Percentiles rank a stretch among this genome's conserved stretches.
Evolutionary conservation across 2,888 invertebrate genomes (phyloP).

Genomic region (Temnothorax ravouxi): DNA sequence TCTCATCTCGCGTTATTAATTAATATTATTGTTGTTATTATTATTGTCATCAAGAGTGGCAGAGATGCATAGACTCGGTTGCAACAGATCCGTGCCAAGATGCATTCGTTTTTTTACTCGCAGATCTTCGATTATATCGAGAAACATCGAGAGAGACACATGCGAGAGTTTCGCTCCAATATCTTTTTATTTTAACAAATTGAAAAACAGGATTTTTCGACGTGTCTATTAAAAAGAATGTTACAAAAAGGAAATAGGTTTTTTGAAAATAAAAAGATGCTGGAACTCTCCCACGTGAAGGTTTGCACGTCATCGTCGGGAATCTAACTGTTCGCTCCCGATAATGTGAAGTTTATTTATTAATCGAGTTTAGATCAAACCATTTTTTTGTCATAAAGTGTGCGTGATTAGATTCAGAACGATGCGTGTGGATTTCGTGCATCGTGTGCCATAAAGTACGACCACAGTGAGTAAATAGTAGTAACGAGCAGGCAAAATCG

Average conservation of each 20-base stretch:
- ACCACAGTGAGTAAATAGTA: constrained; percentile 57
- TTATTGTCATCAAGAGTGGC: constrained; percentile 63
- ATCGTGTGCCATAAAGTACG: constrained; percentile 43
- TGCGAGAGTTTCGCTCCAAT: constrained; percentile 32
- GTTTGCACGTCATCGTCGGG: constrained; percentile 12
- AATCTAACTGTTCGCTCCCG: constrained; percentile 15
- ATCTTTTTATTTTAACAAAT: background rate
- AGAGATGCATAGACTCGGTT: constrained; percentile 70
- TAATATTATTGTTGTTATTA: constrained; percentile 56
- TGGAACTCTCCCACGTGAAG: background rate
- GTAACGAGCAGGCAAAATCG: constrained; percentile 68
- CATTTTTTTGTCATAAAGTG: constrained; percentile 14
- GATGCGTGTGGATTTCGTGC: constrained; percentile 47
- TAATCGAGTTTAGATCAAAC: background rate
- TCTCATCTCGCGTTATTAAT: constrained; percentile 28
- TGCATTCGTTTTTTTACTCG: constrained; percentile 68
- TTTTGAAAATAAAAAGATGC: background rate
- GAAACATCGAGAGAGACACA: constrained; percentile 48
- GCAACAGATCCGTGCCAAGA: constrained; percentile 76
- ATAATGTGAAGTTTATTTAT: background rate
- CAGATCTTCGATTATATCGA: constrained; percentile 56
- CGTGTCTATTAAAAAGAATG: background rate
- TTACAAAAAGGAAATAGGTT: background rate
- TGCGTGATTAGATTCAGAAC: constrained; percentile 43
- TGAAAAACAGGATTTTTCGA: background rate